A percentile compares a stretch with the other conserved stretches of the same genome.
phyloP scores from a whole-genome alignment of 2,888 invertebrate species.

The Pomacea canaliculata region DNA sequence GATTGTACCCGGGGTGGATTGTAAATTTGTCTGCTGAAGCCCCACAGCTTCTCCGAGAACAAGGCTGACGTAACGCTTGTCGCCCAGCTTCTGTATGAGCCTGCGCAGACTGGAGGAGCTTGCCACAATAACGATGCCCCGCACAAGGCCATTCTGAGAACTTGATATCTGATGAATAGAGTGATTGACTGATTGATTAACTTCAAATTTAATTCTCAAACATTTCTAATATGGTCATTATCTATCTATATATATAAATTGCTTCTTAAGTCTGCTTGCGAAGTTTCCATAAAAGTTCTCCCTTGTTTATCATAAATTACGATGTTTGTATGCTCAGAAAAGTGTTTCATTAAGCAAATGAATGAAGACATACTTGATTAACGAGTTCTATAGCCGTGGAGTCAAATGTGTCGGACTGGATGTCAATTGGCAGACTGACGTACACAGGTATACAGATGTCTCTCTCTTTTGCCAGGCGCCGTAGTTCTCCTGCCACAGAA shows the following conservation, averaged over 20 bases:
- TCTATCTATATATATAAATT: too few species aligned
- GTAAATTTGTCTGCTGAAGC: background rate
- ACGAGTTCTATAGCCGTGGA: background rate
- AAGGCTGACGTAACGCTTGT: background rate
- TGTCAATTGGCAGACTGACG: constrained; percentile 6
- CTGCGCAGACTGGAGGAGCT: background rate
- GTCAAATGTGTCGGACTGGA: background rate
- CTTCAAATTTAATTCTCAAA: background rate
- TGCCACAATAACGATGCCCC: constrained; percentile 2
- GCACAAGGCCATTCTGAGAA: background rate
- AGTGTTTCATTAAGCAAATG: too few species aligned
- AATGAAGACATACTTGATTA: background rate
- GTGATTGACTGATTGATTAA: background rate
- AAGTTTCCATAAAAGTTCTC: too few species aligned
- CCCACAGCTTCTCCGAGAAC: constrained; percentile 16
- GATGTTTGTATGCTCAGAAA: too few species aligned
- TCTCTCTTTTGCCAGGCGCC: constrained; percentile 15
- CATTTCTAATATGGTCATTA: too few species aligned
- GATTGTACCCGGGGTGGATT: background rate
- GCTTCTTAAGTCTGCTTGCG: too few species aligned
- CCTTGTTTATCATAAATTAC: too few species aligned
- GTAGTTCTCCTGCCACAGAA: constrained; percentile 30
- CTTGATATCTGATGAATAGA: constrained; percentile 12
- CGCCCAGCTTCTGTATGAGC: background rate
- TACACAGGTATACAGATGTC: constrained; percentile 34